phyloP scores from a whole-genome alignment of 2,113 vertebrate species.

The Podarcis cretensis region DNA sequence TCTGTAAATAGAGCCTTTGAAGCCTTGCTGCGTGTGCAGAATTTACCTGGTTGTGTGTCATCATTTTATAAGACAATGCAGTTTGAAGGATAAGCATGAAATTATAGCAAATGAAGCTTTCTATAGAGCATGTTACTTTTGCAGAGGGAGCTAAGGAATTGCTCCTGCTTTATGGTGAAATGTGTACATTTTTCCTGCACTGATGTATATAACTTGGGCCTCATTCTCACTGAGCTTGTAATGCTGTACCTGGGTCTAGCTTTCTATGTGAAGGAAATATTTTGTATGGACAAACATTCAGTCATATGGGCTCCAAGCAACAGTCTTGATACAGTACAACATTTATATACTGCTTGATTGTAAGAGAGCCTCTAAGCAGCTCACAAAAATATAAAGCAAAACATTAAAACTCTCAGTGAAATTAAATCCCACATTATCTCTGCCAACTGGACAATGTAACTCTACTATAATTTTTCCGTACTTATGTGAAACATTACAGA shows the following conservation, averaged over 20 bases:
- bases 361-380: too few relatives aligned
- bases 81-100: neutral
- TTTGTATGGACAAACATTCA: neutral
- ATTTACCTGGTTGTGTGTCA: neutral
- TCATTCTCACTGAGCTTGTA: neutral
- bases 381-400: too few relatives aligned
- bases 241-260: neutral
- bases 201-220: neutral
- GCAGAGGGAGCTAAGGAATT: neutral
- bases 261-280: neutral
- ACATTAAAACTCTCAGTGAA: constrained; percentile 11
- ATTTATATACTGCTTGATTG: too few relatives aligned
- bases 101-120: neutral
- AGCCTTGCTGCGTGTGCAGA: neutral
- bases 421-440: neutral
- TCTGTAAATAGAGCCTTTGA: neutral
- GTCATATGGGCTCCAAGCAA: neutral
- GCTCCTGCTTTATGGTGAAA: neutral
- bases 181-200: neutral
- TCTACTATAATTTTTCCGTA: constrained; percentile 46
- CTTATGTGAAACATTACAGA: neutral
- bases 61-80: neutral
- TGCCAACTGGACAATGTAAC: neutral
- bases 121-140: neutral
- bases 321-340: neutral